Base-by-base conservation (phyloP, 2,888 invertebrate genomes). In the Strigamia transsilvanica region DNA sequence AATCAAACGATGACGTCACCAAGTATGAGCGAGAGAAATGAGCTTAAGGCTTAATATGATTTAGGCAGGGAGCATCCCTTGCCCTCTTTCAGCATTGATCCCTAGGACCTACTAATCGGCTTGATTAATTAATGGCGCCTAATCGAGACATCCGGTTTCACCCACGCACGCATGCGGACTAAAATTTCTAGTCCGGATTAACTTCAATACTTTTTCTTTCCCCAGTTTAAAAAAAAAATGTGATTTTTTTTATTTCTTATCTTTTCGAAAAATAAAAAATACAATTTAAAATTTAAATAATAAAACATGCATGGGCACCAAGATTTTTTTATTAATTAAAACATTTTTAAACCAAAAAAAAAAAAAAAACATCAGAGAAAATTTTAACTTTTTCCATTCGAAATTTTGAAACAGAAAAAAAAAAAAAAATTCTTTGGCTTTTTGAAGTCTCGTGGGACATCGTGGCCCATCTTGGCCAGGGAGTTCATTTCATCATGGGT, bases 91-190 rank as follows among this genome's bases (percentile, higher is more conserved):
- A 73, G 32, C 73, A 73, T 73, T 73, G 73, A 73, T 73, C 73
- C 73, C 73, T 73, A 27, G 32, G 73, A 73, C 73, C 73, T 73
- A 73, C 73, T 73, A 73, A 73, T 73, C 73, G 73, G 73, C 73
- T 73, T 73, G 73, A 73, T 73, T 73, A 73, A 73, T 73, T 73
- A 73, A 73, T 73, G 73, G 73, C 73, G 73, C 73, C 73, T 73
- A 73, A 73, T 73, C 73, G 73, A 73, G 27, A 73, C 73, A 73
- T 73, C 73, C 73, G 73, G 73, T 73, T 73, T 73, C 73, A n/a
- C 73, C 73, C 27, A 27, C 73, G 73, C 73, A 73, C 32, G 27
- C 32, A 73, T 73, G 27, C 73, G 73, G 73, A 27, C 27, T 73
- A 56, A 56, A 56, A 56, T 18, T 56, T 56, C n/a, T 21, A 9